phyloP scores from a whole-genome alignment of 2,888 invertebrate species.

The Lithophane socia region DNA sequence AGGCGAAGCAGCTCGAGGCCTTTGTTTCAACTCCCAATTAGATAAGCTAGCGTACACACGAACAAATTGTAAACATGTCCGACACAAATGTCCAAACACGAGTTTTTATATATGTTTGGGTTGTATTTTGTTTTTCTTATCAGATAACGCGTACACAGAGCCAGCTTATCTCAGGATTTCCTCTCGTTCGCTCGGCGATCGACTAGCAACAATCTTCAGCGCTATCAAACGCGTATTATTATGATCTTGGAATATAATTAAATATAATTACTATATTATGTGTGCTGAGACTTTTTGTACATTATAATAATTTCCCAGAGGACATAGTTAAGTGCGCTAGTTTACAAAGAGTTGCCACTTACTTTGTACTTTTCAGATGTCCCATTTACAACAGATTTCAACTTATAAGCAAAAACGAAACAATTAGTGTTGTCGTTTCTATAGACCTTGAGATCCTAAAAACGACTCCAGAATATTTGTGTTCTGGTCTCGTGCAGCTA shows the following conservation, averaged over 20 bases:
- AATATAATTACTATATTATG: conserved; percentile 59
- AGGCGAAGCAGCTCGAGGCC: conserved; percentile 41
- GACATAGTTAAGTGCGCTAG: conserved; percentile 39
- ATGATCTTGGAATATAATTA: conserved; percentile 57
- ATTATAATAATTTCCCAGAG: conserved; percentile 57
- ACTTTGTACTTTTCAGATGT: conserved; percentile 14
- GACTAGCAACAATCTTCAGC: conserved; percentile 41
- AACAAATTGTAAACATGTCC: conserved; percentile 50
- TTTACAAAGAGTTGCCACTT: conserved; percentile 34
- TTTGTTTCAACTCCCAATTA: conserved; percentile 48
- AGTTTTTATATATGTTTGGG: conserved; percentile 52
- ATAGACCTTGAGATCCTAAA: not conserved
- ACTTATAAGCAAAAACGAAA: conserved; percentile 12
- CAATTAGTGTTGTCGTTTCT: conserved; percentile 2
- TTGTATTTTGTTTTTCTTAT: conserved; percentile 59
- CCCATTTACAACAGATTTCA: conserved; percentile 5
- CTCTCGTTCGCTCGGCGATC: conserved; percentile 40
- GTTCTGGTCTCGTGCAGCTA: not conserved
- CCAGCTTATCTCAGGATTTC: conserved; percentile 60
- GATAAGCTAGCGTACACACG: conserved; percentile 50
- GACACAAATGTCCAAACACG: conserved; percentile 52
- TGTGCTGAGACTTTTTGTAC: conserved; percentile 52
- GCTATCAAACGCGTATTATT: conserved; percentile 44
- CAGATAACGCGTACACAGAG: conserved; percentile 47
- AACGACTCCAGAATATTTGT: not conserved